These are phyloP conservation scores for Struthidea cinerea DNA, from an alignment of 2,113 vertebrate species.

Conservation along the genomic window DNA sequence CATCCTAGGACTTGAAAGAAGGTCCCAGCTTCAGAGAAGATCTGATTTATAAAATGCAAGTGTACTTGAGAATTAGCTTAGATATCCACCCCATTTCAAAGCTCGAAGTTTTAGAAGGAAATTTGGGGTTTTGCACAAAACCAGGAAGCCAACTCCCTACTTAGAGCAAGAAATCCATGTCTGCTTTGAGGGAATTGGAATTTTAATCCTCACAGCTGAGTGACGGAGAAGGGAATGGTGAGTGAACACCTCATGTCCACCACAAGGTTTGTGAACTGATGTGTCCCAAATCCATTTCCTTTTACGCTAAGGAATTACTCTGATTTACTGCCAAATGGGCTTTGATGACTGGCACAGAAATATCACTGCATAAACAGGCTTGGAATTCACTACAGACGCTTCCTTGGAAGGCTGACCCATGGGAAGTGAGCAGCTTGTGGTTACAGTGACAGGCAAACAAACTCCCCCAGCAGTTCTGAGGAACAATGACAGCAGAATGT, in stretches of 20 bases:
- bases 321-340: background rate
- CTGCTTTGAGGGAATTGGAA: background rate
- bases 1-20: background rate
- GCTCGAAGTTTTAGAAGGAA: background rate
- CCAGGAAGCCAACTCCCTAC: background rate
- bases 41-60: background rate
- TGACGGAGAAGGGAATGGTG: background rate
- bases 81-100: background rate
- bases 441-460: background rate
- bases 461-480: background rate
- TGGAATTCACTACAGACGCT: background rate
- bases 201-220: background rate
- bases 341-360: background rate
- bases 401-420: background rate
- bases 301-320: background rate
- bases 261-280: background rate
- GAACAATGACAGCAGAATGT: background rate
- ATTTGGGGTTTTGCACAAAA: background rate
- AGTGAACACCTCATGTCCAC: background rate
- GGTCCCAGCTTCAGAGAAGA: background rate
- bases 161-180: background rate
- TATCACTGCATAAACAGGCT: background rate
- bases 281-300: background rate
- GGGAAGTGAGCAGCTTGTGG: rapidly evolving
- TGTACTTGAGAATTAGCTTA: background rate